Evolutionary conservation across 2,113 vertebrate genomes (phyloP).

Genomic region (Alexandromys fortis): DNA sequence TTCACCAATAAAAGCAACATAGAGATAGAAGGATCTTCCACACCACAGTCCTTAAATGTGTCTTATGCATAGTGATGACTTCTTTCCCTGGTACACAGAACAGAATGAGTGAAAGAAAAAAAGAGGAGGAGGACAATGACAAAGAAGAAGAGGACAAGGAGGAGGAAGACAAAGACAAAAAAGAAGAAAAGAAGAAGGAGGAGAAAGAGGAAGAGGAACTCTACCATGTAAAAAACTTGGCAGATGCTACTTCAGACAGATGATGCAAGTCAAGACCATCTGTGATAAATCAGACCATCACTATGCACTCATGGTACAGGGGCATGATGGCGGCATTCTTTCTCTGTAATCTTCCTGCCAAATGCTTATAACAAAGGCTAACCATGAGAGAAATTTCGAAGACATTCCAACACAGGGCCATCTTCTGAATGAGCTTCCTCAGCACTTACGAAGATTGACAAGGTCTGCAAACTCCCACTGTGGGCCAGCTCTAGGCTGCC

Average conservation of each 20-base stretch:
- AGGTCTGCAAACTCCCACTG: neutral
- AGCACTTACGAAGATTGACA: neutral
- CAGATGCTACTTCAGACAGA: neutral
- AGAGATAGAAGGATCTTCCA: too few species aligned
- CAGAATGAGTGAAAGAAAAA: neutral
- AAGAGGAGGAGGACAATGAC: neutral
- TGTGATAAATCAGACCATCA: neutral
- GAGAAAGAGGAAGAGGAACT: neutral
- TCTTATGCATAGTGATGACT: neutral
- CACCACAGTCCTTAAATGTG: neutral
- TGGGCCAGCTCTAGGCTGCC: neutral
- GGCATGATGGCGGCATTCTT: neutral
- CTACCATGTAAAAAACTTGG: neutral
- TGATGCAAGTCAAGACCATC: neutral
- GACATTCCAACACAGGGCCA: neutral
- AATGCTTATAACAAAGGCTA: neutral
- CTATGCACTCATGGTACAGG: accelerated
- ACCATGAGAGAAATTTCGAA: neutral
- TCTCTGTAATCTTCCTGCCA: neutral
- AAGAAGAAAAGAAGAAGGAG: accelerated
- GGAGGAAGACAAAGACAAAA: neutral
- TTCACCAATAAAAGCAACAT: too few species aligned
- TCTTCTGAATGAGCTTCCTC: neutral
- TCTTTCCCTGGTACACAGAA: neutral
- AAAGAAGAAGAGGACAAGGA: neutral